Conservation (phyloP, 2,113 vertebrate genomes). For the Cavia aperea region DNA sequence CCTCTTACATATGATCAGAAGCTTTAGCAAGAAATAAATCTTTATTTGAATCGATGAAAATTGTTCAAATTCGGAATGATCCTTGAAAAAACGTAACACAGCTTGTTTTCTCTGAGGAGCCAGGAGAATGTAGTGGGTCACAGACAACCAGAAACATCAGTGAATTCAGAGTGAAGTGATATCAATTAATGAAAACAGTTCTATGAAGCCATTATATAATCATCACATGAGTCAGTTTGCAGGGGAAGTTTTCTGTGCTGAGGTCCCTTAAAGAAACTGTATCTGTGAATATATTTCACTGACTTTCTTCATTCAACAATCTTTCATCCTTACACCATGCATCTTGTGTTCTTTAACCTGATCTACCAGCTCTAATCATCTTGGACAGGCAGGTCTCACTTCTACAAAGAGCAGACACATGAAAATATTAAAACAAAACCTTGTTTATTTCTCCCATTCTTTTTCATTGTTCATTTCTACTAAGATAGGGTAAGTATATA, state of each 20-base stretch:
- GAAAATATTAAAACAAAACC: neutral
- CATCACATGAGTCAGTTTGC: neutral
- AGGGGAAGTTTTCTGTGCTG: neutral
- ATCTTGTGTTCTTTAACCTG: rapidly evolving
- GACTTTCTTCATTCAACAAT: neutral
- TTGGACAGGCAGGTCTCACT: neutral
- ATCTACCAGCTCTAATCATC: neutral
- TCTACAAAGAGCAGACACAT: neutral
- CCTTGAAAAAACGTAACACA: neutral
- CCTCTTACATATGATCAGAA: neutral
- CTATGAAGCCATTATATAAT: neutral
- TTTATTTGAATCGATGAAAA: neutral
- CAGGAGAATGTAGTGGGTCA: neutral
- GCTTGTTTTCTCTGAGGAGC: neutral
- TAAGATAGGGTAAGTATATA: neutral
- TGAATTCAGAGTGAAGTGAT: neutral
- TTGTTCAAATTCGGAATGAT: neutral
- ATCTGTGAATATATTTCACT: neutral
- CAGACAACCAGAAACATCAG: neutral
- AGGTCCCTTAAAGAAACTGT: neutral
- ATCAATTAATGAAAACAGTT: neutral
- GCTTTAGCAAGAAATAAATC: neutral
- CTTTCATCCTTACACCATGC: rapidly evolving
- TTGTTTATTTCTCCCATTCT: neutral
- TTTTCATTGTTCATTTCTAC: neutral